phyloP scores from a whole-genome alignment of 2,113 vertebrate genomes.

The Meles meles region DNA sequence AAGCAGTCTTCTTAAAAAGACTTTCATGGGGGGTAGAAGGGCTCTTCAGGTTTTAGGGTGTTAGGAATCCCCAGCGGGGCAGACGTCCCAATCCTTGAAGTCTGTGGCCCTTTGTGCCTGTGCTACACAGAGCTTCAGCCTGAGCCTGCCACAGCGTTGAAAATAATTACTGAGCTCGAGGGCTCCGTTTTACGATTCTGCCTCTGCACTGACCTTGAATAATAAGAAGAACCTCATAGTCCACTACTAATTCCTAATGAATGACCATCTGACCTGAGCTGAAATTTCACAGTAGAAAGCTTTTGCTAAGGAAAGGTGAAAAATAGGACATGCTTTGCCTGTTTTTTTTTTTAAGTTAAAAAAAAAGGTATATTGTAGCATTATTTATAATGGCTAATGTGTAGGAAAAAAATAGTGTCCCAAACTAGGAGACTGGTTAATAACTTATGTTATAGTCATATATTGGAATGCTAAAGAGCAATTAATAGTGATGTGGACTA shows the following conservation, averaged over 20 bases:
- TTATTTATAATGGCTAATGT: neutral
- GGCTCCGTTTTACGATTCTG: neutral
- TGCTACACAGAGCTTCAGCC: neutral
- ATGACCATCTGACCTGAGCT: neutral
- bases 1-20: neutral
- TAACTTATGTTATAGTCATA: neutral
- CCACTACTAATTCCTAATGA: slow-evolving; percentile 24
- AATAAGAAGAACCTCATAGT: neutral
- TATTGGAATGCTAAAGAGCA: neutral
- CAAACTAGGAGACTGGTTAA: neutral
- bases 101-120: neutral
- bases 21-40: neutral
- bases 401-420: neutral
- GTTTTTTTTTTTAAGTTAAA: neutral
- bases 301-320: slow-evolving; percentile 11
- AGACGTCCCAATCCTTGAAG: neutral
- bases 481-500: neutral
- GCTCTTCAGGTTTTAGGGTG: neutral
- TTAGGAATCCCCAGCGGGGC: neutral
- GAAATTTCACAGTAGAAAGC: neutral
- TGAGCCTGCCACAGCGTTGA: neutral
- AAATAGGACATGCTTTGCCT: neutral
- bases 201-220: neutral
- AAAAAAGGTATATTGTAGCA: neutral
- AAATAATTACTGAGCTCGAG: neutral